Evolutionary conservation across 2,888 invertebrate genomes (phyloP), one percentile per base, ranked within the genome.

Genomic region (Apamea anceps): DNA sequence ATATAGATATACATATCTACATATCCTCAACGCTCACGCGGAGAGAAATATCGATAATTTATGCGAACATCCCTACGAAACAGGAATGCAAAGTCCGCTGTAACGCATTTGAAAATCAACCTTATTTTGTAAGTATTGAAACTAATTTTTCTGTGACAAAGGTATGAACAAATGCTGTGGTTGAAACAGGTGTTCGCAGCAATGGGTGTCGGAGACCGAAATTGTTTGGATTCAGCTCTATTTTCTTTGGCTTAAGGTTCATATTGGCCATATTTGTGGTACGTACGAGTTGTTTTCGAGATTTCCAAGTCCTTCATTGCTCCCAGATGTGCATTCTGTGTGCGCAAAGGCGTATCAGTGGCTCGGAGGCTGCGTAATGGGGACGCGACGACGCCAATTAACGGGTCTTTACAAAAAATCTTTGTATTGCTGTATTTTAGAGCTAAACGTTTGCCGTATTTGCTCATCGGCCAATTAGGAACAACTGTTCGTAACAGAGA

Each of bases 31-130:
- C 91, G 92, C 92, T 90, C 90, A 92, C 91, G 93, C 93, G 91
- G 93, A 95, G 94, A 93, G 95, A 94, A 95, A 96, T 95, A 95
- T 96, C 96, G 96, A 96, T 96, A 96, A 96, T 96, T 96, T 96
- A 96, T 96, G 96, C 96, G 95, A 95, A 94, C 96, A 96, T 96
- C 96, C 96, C 96, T 96, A 96, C 93, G 92, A 93, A 94, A 93
- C 95, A 93, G 94, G 96, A 96, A 96, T 96, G 96, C 95, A 94
- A 92, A 90, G 88, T 84, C 67, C 70, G 28, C 48, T 6, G 10
- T 37, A 45, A 15, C 25, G 8, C 83, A 85, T 57, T 79, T 77
- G 68, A 94, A 91, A 88, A 71, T 80, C 54, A 78, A 91, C 93
- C 87, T 83, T 93, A 92, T 15, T 0, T 0, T 0, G 0, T 0